Evolutionary conservation across 1,140 invertebrate species (phyloP).

Genomic region (Phthorimaea operculella): DNA sequence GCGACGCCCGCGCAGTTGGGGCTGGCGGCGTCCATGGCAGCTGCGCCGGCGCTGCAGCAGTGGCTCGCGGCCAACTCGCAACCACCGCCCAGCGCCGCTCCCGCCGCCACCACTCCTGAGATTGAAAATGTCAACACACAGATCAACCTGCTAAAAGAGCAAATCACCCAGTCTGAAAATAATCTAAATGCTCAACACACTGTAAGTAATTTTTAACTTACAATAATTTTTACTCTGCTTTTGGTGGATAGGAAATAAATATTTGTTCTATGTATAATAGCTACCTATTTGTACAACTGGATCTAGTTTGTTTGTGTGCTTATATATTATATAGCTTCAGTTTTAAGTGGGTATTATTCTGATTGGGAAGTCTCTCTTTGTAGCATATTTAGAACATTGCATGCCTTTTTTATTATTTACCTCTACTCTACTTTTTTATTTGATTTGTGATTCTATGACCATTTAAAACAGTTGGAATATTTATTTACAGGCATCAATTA

Average conservation of each 20-base stretch:
- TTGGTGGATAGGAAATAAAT: too few species aligned
- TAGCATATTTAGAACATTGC: too few species aligned
- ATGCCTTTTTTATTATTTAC: neutral
- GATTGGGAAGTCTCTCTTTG: too few species aligned
- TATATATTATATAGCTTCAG: too few species aligned
- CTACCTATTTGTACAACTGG: too few species aligned
- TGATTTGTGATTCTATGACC: neutral
- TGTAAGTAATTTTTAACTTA: conserved; percentile 56
- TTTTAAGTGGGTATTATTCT: too few species aligned
- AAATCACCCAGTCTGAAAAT: conserved; percentile 93
- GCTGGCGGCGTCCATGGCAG: conserved; percentile 47
- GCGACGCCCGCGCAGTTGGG: conserved; percentile 52
- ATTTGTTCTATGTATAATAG: too few species aligned
- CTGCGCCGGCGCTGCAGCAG: conserved; percentile 57
- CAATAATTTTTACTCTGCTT: neutral
- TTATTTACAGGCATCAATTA: conserved; percentile 5
- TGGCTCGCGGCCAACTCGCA: conserved; percentile 58
- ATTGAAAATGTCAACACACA: conserved; percentile 72
- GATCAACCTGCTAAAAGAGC: conserved; percentile 86
- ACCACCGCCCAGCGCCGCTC: conserved; percentile 21
- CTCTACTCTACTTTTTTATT: neutral
- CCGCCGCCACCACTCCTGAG: conserved; percentile 45
- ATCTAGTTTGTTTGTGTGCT: too few species aligned
- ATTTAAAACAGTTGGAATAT: conserved; percentile 1
- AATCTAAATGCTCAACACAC: conserved; percentile 95